Conservation (phyloP, 2,888 invertebrate genomes). For the Microctonus brassicae region DNA sequence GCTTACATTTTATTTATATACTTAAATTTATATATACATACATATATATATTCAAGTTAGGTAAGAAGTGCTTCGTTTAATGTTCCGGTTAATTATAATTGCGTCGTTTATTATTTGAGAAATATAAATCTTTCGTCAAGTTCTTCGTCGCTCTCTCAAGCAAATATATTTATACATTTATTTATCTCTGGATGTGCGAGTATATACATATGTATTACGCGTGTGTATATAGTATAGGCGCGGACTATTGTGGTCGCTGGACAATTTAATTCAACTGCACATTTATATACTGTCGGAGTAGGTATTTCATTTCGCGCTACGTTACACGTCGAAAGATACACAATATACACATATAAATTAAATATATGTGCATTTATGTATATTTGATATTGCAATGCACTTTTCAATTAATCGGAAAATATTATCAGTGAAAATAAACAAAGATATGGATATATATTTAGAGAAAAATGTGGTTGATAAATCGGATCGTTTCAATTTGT, state of each 20-base stretch:
- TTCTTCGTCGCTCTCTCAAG: not conserved
- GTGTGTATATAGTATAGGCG: not conserved
- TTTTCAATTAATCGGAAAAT: slow-evolving; percentile 25
- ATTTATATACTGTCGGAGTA: not conserved
- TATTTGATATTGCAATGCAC: not conserved
- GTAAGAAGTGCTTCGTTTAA: slow-evolving; percentile 28
- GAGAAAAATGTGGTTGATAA: not conserved
- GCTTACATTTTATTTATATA: slow-evolving; percentile 20
- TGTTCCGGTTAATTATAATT: slow-evolving; percentile 28
- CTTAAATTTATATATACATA: slow-evolving; percentile 23
- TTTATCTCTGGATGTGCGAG: no score
- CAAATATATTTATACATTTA: not conserved
- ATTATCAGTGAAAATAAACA: slow-evolving; percentile 8
- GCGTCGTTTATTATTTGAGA: slow-evolving; percentile 30
- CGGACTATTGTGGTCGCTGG: slow-evolving; percentile 16
- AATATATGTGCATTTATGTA: not conserved
- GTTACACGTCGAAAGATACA: slow-evolving; percentile 6
- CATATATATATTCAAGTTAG: not conserved
- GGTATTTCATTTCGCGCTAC: slow-evolving; percentile 26
- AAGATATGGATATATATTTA: not conserved
- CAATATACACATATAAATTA: not conserved
- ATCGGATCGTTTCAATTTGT: not conserved
- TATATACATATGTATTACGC: not conserved
- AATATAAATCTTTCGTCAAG: slow-evolving; percentile 16
- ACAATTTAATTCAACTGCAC: slow-evolving; percentile 19